Evolutionary conservation across 2,113 vertebrate species (phyloP).

Genomic region (Sylvietta virens): DNA sequence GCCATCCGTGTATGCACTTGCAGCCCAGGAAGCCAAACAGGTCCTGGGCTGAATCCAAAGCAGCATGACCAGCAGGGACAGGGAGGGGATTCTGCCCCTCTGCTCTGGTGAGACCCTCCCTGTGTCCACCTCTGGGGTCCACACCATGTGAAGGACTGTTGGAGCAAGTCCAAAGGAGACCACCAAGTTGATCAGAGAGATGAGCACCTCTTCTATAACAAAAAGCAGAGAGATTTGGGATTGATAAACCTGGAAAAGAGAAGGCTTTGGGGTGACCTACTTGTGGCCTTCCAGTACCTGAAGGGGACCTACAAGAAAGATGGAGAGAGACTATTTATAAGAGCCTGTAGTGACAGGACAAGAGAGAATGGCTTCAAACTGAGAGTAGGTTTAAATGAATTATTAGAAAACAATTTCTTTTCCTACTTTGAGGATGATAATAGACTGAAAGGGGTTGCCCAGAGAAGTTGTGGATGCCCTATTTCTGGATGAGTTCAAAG

Average conservation of each 20-base stretch:
- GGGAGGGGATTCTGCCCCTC: background rate
- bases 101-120: background rate
- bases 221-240: background rate
- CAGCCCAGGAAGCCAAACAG: background rate
- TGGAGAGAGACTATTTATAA: background rate
- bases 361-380: background rate
- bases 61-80: accelerated
- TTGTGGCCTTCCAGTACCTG: background rate
- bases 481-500: background rate
- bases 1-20: background rate
- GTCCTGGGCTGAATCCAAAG: background rate
- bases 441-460: background rate
- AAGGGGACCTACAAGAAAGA: background rate
- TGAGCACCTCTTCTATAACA: background rate
- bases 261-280: background rate
- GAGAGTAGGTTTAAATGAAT: background rate
- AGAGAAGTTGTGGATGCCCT: background rate
- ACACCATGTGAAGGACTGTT: background rate
- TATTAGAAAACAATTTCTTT: background rate
- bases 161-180: background rate
- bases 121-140: background rate
- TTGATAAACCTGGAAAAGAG: background rate
- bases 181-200: background rate
- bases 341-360: background rate
- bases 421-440: background rate